Percentiles rank a stretch among this genome's conserved stretches.
phyloP scores from a whole-genome alignment of 2,888 invertebrate genomes.

The Drosophila lacicola region DNA sequence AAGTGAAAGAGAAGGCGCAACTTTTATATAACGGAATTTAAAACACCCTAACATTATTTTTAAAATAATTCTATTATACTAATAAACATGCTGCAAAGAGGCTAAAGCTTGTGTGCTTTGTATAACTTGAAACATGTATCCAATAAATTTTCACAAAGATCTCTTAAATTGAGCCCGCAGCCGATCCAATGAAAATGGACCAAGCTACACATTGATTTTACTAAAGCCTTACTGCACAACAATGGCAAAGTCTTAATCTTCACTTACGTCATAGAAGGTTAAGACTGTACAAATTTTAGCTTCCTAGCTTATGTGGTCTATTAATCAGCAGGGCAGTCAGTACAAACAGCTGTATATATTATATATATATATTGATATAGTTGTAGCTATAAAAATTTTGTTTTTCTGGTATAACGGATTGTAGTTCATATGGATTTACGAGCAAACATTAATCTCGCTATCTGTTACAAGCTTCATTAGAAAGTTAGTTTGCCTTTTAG shows the following conservation, averaged over 20 bases:
- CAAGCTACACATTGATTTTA: no score
- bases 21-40: conserved; percentile 1
- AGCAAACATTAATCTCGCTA: conserved; percentile 29
- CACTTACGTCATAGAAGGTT: no score
- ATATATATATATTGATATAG: not conserved
- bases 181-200: no score
- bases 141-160: no score
- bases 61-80: conserved; percentile 3
- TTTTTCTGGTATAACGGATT: not conserved
- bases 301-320: no score
- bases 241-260: no score
- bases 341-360: not conserved
- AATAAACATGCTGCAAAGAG: not conserved
- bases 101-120: no score
- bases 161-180: no score
- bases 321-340: not conserved
- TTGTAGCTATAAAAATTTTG: not conserved
- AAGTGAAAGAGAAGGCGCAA: conserved; percentile 12
- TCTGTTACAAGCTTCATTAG: conserved; percentile 30
- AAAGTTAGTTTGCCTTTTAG: conserved; percentile 11
- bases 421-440: conserved; percentile 11
- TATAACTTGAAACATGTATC: no score
- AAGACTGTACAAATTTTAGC: no score
- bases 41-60: conserved; percentile 32
- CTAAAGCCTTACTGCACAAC: no score